These are phyloP conservation scores for Eidolon dupreanum DNA, from an alignment of 2,797 vertebrate species.

Conservation along the genomic window DNA sequence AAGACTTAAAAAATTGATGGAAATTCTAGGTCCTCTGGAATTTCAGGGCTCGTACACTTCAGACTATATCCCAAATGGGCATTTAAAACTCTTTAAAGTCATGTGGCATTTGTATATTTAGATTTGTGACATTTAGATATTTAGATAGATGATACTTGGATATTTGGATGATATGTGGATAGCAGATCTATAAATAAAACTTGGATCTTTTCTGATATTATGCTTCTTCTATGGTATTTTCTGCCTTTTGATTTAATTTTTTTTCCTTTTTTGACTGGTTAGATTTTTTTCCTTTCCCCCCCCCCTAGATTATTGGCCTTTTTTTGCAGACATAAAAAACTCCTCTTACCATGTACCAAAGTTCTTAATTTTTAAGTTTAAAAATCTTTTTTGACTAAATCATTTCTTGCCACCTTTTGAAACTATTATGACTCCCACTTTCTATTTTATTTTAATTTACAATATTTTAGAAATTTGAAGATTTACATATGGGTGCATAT, in stretches of 20 bases:
- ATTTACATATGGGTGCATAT: background rate
- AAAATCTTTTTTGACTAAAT: background rate
- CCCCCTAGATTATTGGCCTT: background rate
- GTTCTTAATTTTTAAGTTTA: background rate
- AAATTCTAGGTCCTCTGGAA: too few species aligned
- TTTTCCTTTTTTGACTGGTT: background rate
- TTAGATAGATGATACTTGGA: conserved; percentile 14
- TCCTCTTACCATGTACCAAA: background rate
- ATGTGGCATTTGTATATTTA: conserved; percentile 57
- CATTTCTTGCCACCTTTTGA: background rate
- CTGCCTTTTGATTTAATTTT: conserved; percentile 5
- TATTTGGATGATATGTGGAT: background rate
- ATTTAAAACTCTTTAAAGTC: conserved; percentile 15
- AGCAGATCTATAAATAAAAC: conserved; percentile 41
- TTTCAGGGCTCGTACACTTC: background rate
- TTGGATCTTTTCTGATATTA: background rate
- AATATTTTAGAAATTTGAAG: background rate
- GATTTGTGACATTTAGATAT: conserved; percentile 34
- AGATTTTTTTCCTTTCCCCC: background rate
- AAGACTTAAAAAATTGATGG: too few species aligned
- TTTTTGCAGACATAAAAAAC: conserved; percentile 10
- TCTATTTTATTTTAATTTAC: conserved; percentile 23
- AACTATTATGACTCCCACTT: background rate
- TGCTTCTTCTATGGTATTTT: background rate
- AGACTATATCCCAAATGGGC: background rate